These are phyloP conservation scores for Maccullochella peelii DNA, from an alignment of 2,113 vertebrate genomes.

Conservation along the genomic window DNA sequence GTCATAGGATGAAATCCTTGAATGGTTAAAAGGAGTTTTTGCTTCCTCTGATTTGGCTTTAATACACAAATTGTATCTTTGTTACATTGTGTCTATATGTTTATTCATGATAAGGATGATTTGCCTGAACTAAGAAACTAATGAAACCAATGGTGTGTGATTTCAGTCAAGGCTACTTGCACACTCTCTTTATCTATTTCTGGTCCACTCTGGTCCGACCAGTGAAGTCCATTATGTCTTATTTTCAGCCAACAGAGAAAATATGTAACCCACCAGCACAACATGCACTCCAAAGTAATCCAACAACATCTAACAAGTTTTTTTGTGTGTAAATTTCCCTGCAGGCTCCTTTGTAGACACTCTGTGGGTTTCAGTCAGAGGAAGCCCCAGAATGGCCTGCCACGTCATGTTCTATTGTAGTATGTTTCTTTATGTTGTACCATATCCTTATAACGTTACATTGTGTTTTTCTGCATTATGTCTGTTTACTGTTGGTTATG, in stretches of 20 bases:
- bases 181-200: not conserved
- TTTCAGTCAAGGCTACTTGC: too few species aligned
- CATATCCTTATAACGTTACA: not conserved
- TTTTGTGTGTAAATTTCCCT: slow-evolving; percentile 3
- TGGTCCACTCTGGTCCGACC: not conserved
- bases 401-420: too few species aligned
- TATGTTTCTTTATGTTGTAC: not conserved
- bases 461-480: not conserved
- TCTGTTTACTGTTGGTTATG: not conserved
- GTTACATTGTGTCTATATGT: not conserved
- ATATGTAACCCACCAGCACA: not conserved
- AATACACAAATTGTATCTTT: not conserved
- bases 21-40: not conserved
- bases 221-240: too few species aligned
- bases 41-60: not conserved
- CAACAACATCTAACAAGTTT: too few species aligned
- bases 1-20: not conserved
- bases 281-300: not conserved
- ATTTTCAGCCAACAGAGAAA: not conserved
- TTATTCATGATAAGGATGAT: not conserved
- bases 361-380: not conserved
- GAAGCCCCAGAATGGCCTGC: not conserved
- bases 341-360: not conserved
- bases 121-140: too few species aligned
- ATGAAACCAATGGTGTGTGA: not conserved